Evolutionary conservation across 2,797 vertebrate genomes (phyloP).

Genomic region (Chaunax sp.): DNA sequence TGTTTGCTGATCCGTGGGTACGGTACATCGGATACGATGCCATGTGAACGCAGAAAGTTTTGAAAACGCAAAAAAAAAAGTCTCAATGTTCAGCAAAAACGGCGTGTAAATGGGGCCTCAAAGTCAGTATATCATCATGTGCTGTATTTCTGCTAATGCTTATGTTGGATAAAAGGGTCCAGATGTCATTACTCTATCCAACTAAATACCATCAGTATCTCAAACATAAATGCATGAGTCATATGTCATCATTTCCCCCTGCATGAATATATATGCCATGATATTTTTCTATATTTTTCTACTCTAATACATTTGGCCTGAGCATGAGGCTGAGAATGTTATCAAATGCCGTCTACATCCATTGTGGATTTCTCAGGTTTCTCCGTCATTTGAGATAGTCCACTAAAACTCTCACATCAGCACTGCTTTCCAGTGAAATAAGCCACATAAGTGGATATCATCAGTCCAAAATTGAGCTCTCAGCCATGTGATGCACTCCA

Average conservation of each 20-base stretch:
- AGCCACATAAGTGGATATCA: conserved; percentile 39
- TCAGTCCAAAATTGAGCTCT: conserved; percentile 48
- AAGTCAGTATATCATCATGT: not conserved
- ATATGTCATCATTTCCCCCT: conserved; percentile 14
- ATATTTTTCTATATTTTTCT: not conserved
- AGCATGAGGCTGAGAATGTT: conserved; percentile 28
- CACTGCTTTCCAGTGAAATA: conserved; percentile 32
- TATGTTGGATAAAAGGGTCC: conserved; percentile 47
- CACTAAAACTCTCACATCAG: conserved; percentile 31
- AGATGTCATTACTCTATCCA: conserved; percentile 40
- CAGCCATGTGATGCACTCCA: conserved; percentile 22
- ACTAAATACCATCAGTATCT: conserved; percentile 6
- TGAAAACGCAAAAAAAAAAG: no score
- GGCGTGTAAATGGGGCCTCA: no score
- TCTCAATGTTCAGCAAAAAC: no score
- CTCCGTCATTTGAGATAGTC: conserved; percentile 25
- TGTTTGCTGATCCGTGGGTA: no score
- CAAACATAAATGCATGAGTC: conserved; percentile 9
- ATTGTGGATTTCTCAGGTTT: conserved; percentile 25
- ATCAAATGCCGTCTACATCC: not conserved
- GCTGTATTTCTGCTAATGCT: not conserved
- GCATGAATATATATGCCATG: conserved; percentile 28
- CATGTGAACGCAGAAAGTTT: no score
- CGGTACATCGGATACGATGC: no score
- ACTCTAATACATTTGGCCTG: not conserved